A percentile compares a stretch with the other conserved stretches of the same genome.
phyloP scores from a whole-genome alignment of 1,140 invertebrate species.

The Eriosoma lanigerum region DNA sequence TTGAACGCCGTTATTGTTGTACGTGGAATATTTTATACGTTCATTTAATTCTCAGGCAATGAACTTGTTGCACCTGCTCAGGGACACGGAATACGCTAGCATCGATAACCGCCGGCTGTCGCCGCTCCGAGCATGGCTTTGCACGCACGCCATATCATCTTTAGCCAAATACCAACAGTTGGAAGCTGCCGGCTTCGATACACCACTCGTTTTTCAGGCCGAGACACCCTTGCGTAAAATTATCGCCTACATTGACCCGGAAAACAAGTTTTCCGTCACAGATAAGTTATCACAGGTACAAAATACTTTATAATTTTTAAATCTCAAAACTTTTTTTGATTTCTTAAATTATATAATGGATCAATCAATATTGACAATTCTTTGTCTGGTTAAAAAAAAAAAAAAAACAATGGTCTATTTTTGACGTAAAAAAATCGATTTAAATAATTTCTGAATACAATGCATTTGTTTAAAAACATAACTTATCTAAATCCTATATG shows the following conservation, averaged over 20 bases:
- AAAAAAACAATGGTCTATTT: too few species aligned
- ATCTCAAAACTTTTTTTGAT: too few species aligned
- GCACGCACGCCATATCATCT: constrained; percentile 79
- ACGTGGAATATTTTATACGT: neutral
- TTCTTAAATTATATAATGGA: too few species aligned
- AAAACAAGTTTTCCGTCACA: constrained; percentile 82
- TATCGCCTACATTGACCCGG: constrained; percentile 91
- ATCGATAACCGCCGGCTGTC: constrained; percentile 79
- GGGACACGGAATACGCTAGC: constrained; percentile 69
- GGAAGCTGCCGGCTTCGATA: constrained; percentile 65
- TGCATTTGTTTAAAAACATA: too few species aligned
- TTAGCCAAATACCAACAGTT: constrained; percentile 81
- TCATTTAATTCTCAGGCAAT: constrained; percentile 68
- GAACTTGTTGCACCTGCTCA: constrained; percentile 84
- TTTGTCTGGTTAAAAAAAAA: too few species aligned
- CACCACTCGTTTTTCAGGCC: constrained; percentile 80
- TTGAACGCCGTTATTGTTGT: neutral
- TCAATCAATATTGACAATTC: too few species aligned
- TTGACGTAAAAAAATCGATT: too few species aligned
- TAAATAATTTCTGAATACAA: too few species aligned
- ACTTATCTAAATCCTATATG: too few species aligned
- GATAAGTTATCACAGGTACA: constrained; percentile 90
- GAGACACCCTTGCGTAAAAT: constrained; percentile 85
- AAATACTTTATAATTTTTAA: too few species aligned
- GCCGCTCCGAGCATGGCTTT: constrained; percentile 88